Evolutionary conservation across 53 echinoderm and acorn worm genomes (phyloP).

Genomic region (Echinometra lucunter): DNA sequence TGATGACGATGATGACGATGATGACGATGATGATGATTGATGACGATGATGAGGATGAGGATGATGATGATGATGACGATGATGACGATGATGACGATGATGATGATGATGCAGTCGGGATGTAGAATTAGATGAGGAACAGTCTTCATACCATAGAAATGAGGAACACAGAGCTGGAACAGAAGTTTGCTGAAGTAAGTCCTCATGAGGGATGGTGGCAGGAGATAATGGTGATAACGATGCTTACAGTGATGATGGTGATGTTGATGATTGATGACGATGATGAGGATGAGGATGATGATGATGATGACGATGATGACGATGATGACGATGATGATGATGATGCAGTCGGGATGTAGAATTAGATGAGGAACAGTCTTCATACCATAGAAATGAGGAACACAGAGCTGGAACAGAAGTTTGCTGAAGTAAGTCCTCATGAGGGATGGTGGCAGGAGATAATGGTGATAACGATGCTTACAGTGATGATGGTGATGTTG

Average conservation of each 20-base stretch:
- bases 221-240: background rate
- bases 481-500: slow-evolving; percentile 12
- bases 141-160: slow-evolving; percentile 90
- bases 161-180: slow-evolving; percentile 92
- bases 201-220: background rate
- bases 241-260: background rate
- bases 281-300: background rate
- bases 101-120: slow-evolving; percentile 60
- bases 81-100: background rate
- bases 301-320: background rate
- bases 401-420: slow-evolving; percentile 95
- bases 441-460: background rate
- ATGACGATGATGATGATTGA: background rate
- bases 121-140: slow-evolving; percentile 88
- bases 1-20: slow-evolving; percentile 14
- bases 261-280: background rate
- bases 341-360: slow-evolving; percentile 94
- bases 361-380: slow-evolving; percentile 83
- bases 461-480: background rate
- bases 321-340: slow-evolving; percentile 33
- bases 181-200: slow-evolving; percentile 94
- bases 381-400: slow-evolving; percentile 94
- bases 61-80: background rate
- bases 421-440: slow-evolving; percentile 81
- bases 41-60: background rate